Conservation (phyloP, 2,888 invertebrate genomes). For the Drosophila koepferae region DNA sequence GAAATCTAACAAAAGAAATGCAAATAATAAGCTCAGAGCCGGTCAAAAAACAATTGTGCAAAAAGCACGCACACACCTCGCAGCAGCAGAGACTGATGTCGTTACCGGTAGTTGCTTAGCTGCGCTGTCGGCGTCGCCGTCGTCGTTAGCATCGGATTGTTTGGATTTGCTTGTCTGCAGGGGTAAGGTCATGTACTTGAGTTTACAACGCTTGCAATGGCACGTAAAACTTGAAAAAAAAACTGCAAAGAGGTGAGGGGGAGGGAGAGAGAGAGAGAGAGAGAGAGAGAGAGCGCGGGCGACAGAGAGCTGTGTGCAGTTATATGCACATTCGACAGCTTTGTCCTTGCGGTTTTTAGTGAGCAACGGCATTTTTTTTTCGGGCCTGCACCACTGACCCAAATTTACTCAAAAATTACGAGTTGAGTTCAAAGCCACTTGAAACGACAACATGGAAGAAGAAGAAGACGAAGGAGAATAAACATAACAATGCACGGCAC, state of each 20-base stretch:
- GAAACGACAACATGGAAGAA: slow-evolving; percentile 19
- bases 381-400: slow-evolving; percentile 65
- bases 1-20: slow-evolving; percentile 66
- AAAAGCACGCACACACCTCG: slow-evolving; percentile 56
- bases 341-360: slow-evolving; percentile 66
- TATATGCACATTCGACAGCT: slow-evolving; percentile 51
- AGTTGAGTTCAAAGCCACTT: slow-evolving; percentile 57
- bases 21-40: slow-evolving; percentile 67
- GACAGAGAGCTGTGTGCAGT: slow-evolving; percentile 34
- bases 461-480: slow-evolving; percentile 4
- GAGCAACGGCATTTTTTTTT: slow-evolving; percentile 27
- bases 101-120: slow-evolving; percentile 42
- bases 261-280: background rate
- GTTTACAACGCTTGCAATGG: slow-evolving; percentile 68
- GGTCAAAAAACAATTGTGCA: slow-evolving; percentile 44
- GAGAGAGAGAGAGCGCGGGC: background rate
- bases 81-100: slow-evolving; percentile 19
- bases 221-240: slow-evolving; percentile 67
- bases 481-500: slow-evolving; percentile 12
- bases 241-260: too few relatives aligned
- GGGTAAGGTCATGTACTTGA: slow-evolving; percentile 81
- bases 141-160: slow-evolving; percentile 40
- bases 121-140: slow-evolving; percentile 2
- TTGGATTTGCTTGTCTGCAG: slow-evolving; percentile 54
- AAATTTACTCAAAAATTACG: slow-evolving; percentile 51